These are phyloP conservation scores for Dryoscopus gambensis DNA, from an alignment of 2,113 vertebrate species.

Conservation along the genomic window DNA sequence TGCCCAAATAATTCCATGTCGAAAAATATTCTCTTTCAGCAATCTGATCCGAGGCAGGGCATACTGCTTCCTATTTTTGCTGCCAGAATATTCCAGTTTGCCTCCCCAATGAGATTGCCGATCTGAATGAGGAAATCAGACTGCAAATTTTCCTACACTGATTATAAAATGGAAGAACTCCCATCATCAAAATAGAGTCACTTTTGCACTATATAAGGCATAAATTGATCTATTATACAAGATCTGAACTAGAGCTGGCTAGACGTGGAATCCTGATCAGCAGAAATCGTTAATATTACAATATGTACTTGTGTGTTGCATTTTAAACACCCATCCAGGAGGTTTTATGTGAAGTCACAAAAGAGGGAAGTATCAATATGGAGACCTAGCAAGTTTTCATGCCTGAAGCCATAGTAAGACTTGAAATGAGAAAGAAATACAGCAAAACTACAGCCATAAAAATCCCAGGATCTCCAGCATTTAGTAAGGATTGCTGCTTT, in stretches of 20 bases:
- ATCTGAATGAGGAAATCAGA: background rate
- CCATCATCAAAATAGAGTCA: background rate
- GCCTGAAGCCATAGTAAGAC: background rate
- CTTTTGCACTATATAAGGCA: background rate
- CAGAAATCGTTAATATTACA: background rate
- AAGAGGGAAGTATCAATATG: background rate
- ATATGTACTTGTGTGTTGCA: background rate
- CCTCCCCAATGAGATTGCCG: background rate
- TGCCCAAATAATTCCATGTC: background rate
- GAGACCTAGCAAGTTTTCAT: background rate
- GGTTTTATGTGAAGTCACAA: background rate
- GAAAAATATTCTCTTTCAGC: background rate
- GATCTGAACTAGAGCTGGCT: background rate
- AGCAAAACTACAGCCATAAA: background rate
- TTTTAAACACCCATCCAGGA: background rate
- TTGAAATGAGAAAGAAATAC: background rate
- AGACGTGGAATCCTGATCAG: background rate
- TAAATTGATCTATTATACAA: background rate
- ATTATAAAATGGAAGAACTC: background rate
- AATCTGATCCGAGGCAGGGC: background rate
- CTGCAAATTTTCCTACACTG: background rate
- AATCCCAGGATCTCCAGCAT: background rate
- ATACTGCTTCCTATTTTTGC: background rate
- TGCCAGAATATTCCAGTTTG: background rate
- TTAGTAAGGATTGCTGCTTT: background rate